Evolutionary conservation across 2,888 invertebrate genomes (phyloP), one percentile per base, ranked within the genome.

Genomic region (Mesoligia furuncula): DNA sequence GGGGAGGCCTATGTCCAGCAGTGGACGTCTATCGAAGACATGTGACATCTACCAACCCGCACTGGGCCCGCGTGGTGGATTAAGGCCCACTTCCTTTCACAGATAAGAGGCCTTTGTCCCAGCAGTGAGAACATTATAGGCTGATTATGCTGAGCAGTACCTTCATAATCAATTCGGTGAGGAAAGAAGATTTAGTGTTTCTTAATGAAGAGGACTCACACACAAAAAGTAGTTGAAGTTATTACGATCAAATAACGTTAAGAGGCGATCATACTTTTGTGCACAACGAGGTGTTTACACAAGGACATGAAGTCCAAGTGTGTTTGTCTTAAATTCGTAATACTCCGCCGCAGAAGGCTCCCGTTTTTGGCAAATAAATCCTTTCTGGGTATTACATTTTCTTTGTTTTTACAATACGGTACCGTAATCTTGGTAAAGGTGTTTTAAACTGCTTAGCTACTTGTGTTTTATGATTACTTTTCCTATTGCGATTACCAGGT

Each of bases 301-400:
- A 73, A 73, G 62, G 51, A 36, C 39, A 61, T 64, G 31, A 74
- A 64, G 69, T 57, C 62, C 71, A 67, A 82, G 73, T 61, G 54
- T 88, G 73, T 88, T 83, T 81, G 79, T 62, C 11, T 57, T 68
- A 64, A 75, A 81, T 75, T 59, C 64, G 66, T 79, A 85, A 77
- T 69, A 78, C 72, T 82, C 74, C 15, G 59, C 42, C 77, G 31
- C 71, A 27, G 68, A 77, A 67, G 81, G 81, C 87, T 82, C 78
- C 88, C 88, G 88, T 88, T 88, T 82, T 83, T 48, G 68, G 85
- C 67, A 88, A 88, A 88, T 73, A 84, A 85, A 80, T 82, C 79
- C 77, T 83, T 85, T 83, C 45, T 81, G 79, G 69, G 79, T 75
- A 70, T 76, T 51, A 65, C 17, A 73, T 78, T 75, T 81, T 79